Base-by-base conservation (phyloP, 2,888 invertebrate genomes). In the Torymus aiolomorphi region DNA sequence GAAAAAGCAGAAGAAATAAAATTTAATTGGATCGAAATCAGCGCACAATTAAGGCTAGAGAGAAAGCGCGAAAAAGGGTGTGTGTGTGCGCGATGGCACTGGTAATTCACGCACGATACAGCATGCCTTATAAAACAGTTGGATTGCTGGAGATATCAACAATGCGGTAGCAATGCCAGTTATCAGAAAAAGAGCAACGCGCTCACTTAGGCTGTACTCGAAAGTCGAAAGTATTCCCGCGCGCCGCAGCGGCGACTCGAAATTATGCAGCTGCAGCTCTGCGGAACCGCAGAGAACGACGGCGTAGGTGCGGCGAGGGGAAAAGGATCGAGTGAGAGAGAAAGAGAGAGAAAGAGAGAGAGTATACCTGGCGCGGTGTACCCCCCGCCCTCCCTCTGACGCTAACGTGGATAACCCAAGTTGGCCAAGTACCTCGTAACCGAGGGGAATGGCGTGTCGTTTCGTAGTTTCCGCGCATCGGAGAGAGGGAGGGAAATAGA, bases 221-320 rank as follows among this genome's bases (percentile, higher is more conserved):
- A n/a, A 49, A 61, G 62, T 65, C 14, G 42, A 57, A 61, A 78
- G 56, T 76, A 73, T 61, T 72, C 59, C 52, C 52, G 56, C 20
- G 56, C 80, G 18, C 88, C 42, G 42, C 8, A 8, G 42, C 42
- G 42, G 42, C 42, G 42, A 8, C 42, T 82, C 86, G 91, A 78
- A 88, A 88, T 82, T 90, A 88, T 86, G 91, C 91, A 80, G 84
- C 83, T 62, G 84, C 86, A 62, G 89, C 88, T 42, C 42, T 51
- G 87, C 87, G 80, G 86, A 88, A 20, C 88, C 91, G 62, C 72
- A 52, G 57, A 42, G 42, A 42, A 42, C 49, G 11, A n/a, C 16
- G 62, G 20, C 20, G 12, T 20, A 2, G 20, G 20, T 20, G 20
- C 20, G 11, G 24, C 13, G n/a, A 2, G 11, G 24, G 24, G n/a